phyloP scores from a whole-genome alignment of 35 echinoderm and acorn worm species.

The Apostichopus californicus region DNA sequence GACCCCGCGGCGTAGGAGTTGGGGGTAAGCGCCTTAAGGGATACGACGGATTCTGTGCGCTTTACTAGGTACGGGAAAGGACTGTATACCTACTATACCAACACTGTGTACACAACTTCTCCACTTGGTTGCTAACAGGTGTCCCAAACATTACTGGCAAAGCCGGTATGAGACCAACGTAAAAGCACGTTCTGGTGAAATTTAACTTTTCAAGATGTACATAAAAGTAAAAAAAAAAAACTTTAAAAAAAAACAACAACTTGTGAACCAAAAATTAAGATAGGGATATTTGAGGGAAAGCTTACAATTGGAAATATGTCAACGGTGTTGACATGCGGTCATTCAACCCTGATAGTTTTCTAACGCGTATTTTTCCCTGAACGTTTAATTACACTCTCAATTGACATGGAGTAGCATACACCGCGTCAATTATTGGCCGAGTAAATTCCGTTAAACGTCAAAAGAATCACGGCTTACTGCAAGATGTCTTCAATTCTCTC shows the following conservation, averaged over 20 bases:
- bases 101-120: not conserved
- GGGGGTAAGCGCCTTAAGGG: conserved; percentile 32
- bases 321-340: conserved; percentile 23
- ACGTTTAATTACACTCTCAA: conserved; percentile 25
- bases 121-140: conserved; percentile 24
- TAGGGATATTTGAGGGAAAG: conserved; percentile 23
- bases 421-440: conserved; percentile 28
- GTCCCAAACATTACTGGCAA: conserved; percentile 5
- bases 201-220: conserved; percentile 35
- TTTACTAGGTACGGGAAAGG: conserved; percentile 12
- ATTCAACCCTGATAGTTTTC: conserved; percentile 12
- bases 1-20: conserved; percentile 49
- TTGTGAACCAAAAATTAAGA: not conserved
- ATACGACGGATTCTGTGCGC: not conserved
- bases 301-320: conserved; percentile 21
- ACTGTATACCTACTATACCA: not conserved
- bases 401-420: conserved; percentile 24
- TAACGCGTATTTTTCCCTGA: not conserved
- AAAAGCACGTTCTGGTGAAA: conserved; percentile 31
- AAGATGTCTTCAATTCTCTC: conserved; percentile 7
- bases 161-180: not conserved
- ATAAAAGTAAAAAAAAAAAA: not conserved
- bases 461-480: conserved; percentile 20
- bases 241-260: not conserved
- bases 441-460: conserved; percentile 34